Conservation (phyloP, 2,797 vertebrate genomes). For the Fratercula arctica region DNA sequence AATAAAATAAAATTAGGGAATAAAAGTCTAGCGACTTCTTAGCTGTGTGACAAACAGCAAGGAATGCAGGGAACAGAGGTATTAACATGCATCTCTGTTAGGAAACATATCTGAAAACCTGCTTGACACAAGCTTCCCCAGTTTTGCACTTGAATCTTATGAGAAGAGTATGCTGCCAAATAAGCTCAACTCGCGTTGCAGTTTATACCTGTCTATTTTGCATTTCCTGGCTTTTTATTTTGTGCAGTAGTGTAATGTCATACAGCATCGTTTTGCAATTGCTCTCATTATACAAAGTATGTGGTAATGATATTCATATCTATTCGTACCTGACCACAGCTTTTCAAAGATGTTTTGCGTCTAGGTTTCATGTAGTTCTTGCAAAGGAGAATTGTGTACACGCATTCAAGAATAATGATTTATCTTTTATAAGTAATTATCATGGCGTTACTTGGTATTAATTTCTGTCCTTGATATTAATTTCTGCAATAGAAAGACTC, state of each 20-base stretch:
- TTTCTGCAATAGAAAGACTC: not conserved
- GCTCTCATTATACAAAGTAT: not conserved
- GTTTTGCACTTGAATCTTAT: not conserved
- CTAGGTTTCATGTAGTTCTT: not conserved
- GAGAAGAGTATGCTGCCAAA: not conserved
- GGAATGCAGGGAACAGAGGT: conserved; percentile 8
- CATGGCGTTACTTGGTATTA: not conserved
- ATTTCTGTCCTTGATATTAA: too few relatives aligned
- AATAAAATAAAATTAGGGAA: not conserved
- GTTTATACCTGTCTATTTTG: not conserved
- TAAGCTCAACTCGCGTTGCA: not conserved
- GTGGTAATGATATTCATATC: not conserved
- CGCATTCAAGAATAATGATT: not conserved
- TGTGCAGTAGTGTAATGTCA: not conserved
- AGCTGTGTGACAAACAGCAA: not conserved
- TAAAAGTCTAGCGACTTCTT: conserved; percentile 25
- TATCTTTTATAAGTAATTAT: not conserved
- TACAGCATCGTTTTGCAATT: not conserved
- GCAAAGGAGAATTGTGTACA: not conserved
- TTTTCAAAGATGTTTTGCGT: not conserved
- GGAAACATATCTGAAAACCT: conserved; percentile 22
- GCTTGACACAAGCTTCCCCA: not conserved
- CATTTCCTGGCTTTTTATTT: not conserved
- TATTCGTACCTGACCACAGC: not conserved
- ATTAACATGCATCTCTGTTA: not conserved